Evolutionary conservation across 2,797 vertebrate genomes (phyloP).

Genomic region (Pachyuromys duprasi): DNA sequence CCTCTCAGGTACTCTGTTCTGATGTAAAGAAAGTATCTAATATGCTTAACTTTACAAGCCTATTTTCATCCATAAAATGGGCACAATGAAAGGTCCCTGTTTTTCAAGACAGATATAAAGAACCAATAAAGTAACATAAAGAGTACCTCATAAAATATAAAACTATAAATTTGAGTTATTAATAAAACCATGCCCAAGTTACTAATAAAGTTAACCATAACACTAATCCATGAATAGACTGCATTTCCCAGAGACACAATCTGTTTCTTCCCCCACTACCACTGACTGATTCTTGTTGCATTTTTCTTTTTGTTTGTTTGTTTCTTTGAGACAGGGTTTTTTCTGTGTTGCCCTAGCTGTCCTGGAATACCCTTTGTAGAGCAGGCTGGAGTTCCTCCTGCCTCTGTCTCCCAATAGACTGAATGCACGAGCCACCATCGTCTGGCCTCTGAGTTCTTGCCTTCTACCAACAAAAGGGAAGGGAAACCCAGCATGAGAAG

Average conservation of each 20-base stretch:
- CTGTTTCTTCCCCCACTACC: neutral
- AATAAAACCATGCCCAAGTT: neutral
- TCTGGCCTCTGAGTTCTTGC: neutral
- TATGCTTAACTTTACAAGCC: neutral
- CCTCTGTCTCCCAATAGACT: neutral
- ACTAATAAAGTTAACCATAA: neutral
- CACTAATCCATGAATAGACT: neutral
- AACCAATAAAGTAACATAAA: neutral
- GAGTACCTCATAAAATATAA: constrained; percentile 13
- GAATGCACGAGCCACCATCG: neutral
- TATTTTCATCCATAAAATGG: neutral
- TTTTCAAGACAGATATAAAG: neutral
- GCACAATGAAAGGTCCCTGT: neutral
- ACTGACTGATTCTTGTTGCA: neutral
- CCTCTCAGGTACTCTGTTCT: neutral
- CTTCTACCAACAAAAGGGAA: neutral
- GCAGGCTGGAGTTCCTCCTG: neutral
- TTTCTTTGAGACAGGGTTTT: neutral
- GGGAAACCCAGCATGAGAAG: constrained; percentile 37
- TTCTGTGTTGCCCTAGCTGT: neutral
- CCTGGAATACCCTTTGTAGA: neutral
- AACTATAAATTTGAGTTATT: constrained; percentile 21
- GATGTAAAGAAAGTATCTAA: neutral
- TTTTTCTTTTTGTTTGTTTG: too few relatives aligned
- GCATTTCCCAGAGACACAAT: neutral